Evolutionary conservation across 2,888 invertebrate species (phyloP).

Genomic region (Abscondita cerata): DNA sequence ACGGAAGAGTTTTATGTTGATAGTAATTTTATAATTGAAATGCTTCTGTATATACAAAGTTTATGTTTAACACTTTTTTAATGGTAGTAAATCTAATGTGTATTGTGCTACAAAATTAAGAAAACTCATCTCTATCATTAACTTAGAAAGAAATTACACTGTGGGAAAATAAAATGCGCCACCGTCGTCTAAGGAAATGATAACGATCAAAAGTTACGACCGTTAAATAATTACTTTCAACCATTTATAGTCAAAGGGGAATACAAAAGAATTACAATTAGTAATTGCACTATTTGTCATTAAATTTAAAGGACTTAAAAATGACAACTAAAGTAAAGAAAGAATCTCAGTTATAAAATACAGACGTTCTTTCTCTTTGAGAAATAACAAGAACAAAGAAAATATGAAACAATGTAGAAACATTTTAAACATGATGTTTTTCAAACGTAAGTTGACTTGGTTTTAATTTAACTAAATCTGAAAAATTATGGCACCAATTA

Average conservation of each 20-base stretch:
- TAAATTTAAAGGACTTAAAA: neutral
- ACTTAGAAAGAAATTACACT: constrained; percentile 25
- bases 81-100: neutral
- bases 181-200: constrained; percentile 27
- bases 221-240: constrained; percentile 27
- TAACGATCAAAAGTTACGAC: constrained; percentile 32
- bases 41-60: no score
- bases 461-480: no score
- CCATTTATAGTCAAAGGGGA: constrained; percentile 16
- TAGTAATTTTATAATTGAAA: no score
- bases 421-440: no score
- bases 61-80: no score
- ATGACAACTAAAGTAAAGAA: neutral
- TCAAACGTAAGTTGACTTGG: no score
- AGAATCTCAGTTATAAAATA: neutral
- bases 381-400: neutral
- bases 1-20: no score
- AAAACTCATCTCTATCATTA: constrained; percentile 27
- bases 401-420: no score
- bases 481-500: no score
- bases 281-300: constrained; percentile 10
- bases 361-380: neutral
- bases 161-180: constrained; percentile 28
- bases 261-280: constrained; percentile 21
- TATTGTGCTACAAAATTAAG: neutral